A percentile compares a stretch with the other conserved stretches of the same genome.
phyloP scores from a whole-genome alignment of 2,797 vertebrate species.

The Centropyge bicolor region DNA sequence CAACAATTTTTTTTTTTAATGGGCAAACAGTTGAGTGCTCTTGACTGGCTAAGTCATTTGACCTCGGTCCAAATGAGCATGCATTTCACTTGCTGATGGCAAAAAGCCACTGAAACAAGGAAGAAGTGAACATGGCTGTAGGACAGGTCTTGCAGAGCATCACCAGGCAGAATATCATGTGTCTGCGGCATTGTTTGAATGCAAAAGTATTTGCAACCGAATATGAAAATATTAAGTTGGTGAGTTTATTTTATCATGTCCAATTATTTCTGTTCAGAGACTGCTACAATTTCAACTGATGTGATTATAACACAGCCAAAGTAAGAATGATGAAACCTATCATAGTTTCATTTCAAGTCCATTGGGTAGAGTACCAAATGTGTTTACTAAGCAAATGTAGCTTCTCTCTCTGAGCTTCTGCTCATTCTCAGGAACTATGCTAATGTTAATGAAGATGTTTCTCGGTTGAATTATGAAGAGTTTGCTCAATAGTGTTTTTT shows the following conservation, averaged over 20 bases:
- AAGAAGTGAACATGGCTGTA: conserved; percentile 7
- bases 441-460: not conserved
- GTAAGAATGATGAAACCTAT: too few species aligned
- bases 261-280: not conserved
- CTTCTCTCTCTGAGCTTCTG: not conserved
- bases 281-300: not conserved
- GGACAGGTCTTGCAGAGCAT: not conserved
- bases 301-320: not conserved
- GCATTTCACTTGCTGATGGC: conserved; percentile 35
- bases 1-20: conserved; percentile 30
- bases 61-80: conserved; percentile 40
- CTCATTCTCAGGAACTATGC: not conserved
- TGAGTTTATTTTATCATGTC: not conserved
- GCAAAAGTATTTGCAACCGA: not conserved
- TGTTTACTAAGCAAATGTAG: conserved; percentile 9
- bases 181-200: not conserved
- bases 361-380: not conserved
- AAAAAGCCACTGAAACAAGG: conserved; percentile 30
- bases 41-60: conserved; percentile 43
- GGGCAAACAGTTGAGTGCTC: conserved; percentile 9
- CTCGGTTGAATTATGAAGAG: conserved; percentile 1
- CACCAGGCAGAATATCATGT: not conserved
- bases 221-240: not conserved
- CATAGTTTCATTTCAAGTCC: not conserved
- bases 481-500: not conserved